Conservation (phyloP, 2,797 vertebrate genomes). For the Rhynchonycteris naso region DNA sequence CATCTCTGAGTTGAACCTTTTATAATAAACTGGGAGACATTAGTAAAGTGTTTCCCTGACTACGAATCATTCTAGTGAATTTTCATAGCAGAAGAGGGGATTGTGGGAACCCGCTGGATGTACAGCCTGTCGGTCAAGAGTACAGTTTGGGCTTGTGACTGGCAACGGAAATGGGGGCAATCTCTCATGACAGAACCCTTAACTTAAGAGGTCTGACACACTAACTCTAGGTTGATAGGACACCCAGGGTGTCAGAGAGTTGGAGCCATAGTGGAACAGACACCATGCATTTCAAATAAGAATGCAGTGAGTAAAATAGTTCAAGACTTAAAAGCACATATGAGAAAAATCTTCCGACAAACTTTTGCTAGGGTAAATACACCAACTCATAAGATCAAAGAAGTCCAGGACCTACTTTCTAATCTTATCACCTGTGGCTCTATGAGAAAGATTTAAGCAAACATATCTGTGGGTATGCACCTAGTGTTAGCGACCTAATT, state of each 20-base stretch:
- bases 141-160: background rate
- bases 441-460: conserved; percentile 33
- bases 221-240: background rate
- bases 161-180: background rate
- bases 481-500: background rate
- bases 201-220: background rate
- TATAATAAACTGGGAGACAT: background rate
- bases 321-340: background rate
- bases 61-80: background rate
- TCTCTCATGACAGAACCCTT: background rate
- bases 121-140: background rate
- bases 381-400: conserved; percentile 34
- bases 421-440: conserved; percentile 60
- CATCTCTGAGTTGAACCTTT: background rate
- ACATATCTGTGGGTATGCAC: background rate
- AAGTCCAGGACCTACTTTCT: background rate
- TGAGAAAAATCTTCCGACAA: conserved; percentile 18
- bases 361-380: conserved; percentile 21
- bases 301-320: background rate
- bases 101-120: background rate
- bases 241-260: background rate
- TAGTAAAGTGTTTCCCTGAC: background rate
- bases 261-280: background rate
- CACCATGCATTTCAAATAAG: background rate
- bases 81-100: background rate